These are phyloP conservation scores for Mesembrinibis cayennensis DNA, from an alignment of 2,113 vertebrate genomes.

Conservation along the genomic window DNA sequence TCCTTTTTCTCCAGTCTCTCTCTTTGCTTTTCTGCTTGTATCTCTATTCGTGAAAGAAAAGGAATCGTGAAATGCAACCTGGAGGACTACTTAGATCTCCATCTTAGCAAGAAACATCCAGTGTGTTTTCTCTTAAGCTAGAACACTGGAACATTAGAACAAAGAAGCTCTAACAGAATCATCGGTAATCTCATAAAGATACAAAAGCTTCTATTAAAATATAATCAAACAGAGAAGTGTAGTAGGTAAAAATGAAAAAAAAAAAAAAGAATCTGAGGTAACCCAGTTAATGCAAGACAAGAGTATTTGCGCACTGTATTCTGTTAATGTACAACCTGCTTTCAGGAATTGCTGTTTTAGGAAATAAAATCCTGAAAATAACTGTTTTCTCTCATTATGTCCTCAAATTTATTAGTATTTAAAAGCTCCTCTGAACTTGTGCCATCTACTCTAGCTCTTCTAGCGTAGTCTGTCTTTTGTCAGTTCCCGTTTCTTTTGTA, in stretches of 20 bases:
- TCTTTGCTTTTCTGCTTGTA: not conserved
- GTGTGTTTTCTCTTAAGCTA: not conserved
- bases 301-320: not conserved
- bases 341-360: not conserved
- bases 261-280: not conserved
- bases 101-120: not conserved
- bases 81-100: not conserved
- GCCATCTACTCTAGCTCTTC: not conserved
- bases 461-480: not conserved
- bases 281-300: not conserved
- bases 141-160: not conserved
- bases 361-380: not conserved
- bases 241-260: not conserved
- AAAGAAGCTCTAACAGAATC: not conserved
- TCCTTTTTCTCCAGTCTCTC: not conserved
- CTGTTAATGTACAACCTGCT: not conserved
- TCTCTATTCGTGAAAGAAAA: not conserved
- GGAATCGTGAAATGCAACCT: not conserved
- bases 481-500: not conserved
- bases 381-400: not conserved
- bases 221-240: not conserved
- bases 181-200: not conserved
- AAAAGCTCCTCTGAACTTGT: not conserved
- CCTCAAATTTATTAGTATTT: not conserved
- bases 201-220: not conserved